Evolutionary conservation across 2,797 vertebrate genomes (phyloP), one percentile per base, ranked within the genome.

Genomic region (Neostethus bicornis): DNA sequence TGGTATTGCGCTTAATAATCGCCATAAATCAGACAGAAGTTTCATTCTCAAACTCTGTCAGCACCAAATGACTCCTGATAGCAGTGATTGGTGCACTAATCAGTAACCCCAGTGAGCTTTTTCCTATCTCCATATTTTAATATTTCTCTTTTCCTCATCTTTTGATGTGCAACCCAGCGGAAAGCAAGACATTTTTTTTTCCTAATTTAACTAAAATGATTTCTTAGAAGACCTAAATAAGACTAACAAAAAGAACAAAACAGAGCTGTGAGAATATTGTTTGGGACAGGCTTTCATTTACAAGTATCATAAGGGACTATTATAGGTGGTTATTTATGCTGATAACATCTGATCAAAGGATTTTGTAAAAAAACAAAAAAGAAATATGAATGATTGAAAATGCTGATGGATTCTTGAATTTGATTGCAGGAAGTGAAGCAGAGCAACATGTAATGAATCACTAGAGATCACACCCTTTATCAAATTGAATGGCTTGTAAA

Each of bases 401-500:
- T 26, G 64, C 32, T 55, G 73, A 83, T 77, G 66, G 66, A 70
- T 75, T 67, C 60, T 43, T 34, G 25, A 64, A 83, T 74, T 42
- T 65, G 71, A 73, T 68, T 53, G 69, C 39, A 48, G 56, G 49
- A 81, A 66, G 71, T 68, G 54, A 31, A 74, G 67, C 64, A 19
- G 44, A 47, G 62, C 41, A n/a, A 51, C 76, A 34, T 61, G 63
- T 63, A 51, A 71, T 81, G 77, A 85, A 83, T 80, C 77, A 86
- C 71, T 83, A 55, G 76, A 66, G 69, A 78, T 84, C 85, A 59
- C 82, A 86, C 83, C 80, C 76, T 79, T 82, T 86, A 87, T 89
- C 84, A 88, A 82, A 87, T 88, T 83, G 74, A 86, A 85, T 73
- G 82, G 77, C 77, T 83, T 83, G 87, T 86, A 86, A 89, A 87